These are phyloP conservation scores for Gallirallus australis DNA, from an alignment of 2,797 vertebrate species.

Conservation along the genomic window DNA sequence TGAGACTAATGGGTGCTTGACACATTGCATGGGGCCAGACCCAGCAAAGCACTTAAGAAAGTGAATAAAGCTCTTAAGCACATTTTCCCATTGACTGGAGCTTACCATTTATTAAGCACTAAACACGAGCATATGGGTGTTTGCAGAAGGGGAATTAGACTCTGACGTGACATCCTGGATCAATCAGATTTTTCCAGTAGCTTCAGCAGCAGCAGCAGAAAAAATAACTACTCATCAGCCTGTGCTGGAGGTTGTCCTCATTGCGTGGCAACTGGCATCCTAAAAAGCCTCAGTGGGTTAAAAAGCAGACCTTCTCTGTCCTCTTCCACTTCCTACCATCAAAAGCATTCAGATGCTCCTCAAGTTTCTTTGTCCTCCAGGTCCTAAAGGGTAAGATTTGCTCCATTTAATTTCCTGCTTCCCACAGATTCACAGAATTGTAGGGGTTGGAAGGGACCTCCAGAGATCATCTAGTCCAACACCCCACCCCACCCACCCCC, in stretches of 20 bases:
- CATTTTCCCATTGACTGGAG: slow-evolving; percentile 55
- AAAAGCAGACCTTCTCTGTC: not conserved
- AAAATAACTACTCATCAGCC: slow-evolving; percentile 2
- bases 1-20: slow-evolving; percentile 13
- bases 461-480: no score
- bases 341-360: not conserved
- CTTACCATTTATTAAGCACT: slow-evolving; percentile 50
- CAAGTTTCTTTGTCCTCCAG: not conserved
- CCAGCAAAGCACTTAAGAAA: slow-evolving; percentile 35
- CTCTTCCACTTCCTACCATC: not conserved
- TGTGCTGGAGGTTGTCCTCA: not conserved
- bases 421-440: no score
- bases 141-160: slow-evolving; percentile 19
- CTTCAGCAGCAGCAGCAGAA: slow-evolving; percentile 15
- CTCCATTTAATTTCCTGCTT: not conserved
- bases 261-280: not conserved
- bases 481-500: rapidly evolving
- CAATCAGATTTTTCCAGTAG: slow-evolving; percentile 52
- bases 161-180: slow-evolving; percentile 46
- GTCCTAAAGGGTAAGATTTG: not conserved
- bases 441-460: no score
- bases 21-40: not conserved
- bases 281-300: not conserved
- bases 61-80: slow-evolving; percentile 56
- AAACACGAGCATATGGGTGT: not conserved